Evolutionary conservation across 2,113 vertebrate species (phyloP), one percentile per base, ranked within the genome.

Genomic region (Sorex fumeus): DNA sequence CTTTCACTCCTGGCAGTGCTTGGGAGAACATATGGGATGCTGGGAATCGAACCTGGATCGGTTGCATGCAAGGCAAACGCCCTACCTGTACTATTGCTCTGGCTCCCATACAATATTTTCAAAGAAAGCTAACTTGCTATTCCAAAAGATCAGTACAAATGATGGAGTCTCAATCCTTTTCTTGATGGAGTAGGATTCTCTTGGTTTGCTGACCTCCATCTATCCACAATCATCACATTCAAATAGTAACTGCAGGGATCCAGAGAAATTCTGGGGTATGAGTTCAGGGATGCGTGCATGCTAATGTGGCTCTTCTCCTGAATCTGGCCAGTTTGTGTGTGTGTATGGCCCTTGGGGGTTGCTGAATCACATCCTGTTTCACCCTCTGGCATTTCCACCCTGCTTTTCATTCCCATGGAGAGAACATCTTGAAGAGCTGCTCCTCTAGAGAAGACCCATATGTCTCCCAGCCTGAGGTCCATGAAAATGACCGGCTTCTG

Each of bases 261-360:
- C 15, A 25, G 28, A 84, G 85, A 88, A 27, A 81, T 75, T 71
- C 78, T 8, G 62, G 67, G 71, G n/a, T 75, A 69, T 72, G 62
- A 32, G 13, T 36, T 78, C 85, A 53, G 36, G 50, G 30, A 6
- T 11, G 32, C 32, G 0, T 1, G 34, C 43, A 40, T 15, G 64
- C 25, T 1, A 10, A 45, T 13, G 16, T 30, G 25, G 15, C n/a
- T 60, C 67, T 87, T 93, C 15, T 16, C 12, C 8, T 6, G 40
- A 72, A 43, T 47, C n/a, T 34, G 34, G 45, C 19, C 40, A 36
- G 10, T 4, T 15, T 43, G 19, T 13, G 8, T 16, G 71, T 64
- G 43, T 1, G 47, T 0, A n/a, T n/a, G n/a, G n/a, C 11, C 50
- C 12, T 16, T 34, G 4, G 4, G 86, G 67, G 30, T 32, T 70